These are phyloP conservation scores for Pluvialis apricaria DNA, from an alignment of 2,113 vertebrate genomes.

Conservation along the genomic window DNA sequence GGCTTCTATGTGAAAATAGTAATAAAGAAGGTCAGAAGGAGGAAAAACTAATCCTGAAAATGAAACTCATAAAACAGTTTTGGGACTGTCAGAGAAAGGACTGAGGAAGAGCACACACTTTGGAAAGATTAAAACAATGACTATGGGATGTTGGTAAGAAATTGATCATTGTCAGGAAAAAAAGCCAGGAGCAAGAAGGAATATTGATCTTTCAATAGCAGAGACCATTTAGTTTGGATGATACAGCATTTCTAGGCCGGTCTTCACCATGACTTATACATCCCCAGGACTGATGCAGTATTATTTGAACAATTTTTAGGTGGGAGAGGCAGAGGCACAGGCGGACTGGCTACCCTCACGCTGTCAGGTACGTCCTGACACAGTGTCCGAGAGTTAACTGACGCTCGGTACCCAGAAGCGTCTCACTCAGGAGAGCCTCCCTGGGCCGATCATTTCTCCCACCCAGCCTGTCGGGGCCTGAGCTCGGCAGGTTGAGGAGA, in stretches of 20 bases:
- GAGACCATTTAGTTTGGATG: background rate
- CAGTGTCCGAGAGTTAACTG: background rate
- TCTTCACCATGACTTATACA: background rate
- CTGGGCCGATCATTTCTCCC: background rate
- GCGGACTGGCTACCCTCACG: background rate
- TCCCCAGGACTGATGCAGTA: rapidly evolving
- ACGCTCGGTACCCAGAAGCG: background rate
- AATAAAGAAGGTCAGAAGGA: background rate
- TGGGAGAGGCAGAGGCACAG: rapidly evolving
- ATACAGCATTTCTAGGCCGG: background rate
- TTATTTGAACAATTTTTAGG: background rate
- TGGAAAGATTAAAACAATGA: background rate
- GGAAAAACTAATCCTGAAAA: background rate
- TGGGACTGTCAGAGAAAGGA: background rate
- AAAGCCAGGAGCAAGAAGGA: background rate
- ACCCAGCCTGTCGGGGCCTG: background rate
- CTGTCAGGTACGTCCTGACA: background rate
- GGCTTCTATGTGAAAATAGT: background rate
- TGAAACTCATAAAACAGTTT: background rate
- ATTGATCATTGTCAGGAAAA: background rate
- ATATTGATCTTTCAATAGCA: background rate
- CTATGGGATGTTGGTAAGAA: background rate
- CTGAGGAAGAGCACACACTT: rapidly evolving
- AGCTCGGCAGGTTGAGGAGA: background rate
- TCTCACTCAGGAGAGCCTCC: background rate